Percentiles rank a stretch among this genome's conserved stretches.
Evolutionary conservation across 2,888 invertebrate species (phyloP).

Genomic region (Tachina lurida): DNA sequence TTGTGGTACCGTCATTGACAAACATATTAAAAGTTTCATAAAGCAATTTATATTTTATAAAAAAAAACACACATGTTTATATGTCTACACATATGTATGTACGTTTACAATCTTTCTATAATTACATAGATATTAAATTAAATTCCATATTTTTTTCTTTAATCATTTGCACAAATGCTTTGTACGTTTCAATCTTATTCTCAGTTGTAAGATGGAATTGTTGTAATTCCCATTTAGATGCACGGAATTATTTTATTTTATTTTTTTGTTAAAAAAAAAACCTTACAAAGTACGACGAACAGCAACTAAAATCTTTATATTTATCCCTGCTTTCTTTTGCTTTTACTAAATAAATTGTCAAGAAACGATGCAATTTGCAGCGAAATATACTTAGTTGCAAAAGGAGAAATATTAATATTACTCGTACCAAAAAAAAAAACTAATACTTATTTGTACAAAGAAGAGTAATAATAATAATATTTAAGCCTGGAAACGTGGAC

Average conservation of each 20-base stretch:
- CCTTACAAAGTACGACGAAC: constrained; percentile 20
- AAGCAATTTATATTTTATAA: background rate
- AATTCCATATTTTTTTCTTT: constrained; percentile 20
- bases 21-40: background rate
- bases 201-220: constrained; percentile 40
- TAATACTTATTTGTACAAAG: constrained; percentile 3
- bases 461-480: constrained; percentile 24
- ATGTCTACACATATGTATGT: background rate
- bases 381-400: background rate
- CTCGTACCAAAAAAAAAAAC: background rate
- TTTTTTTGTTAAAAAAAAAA: background rate
- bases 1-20: background rate
- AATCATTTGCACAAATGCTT: constrained; percentile 7
- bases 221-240: constrained; percentile 70
- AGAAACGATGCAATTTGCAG: constrained; percentile 12
- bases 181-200: constrained; percentile 1
- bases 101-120: background rate
- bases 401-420: background rate
- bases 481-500: constrained; percentile 22
- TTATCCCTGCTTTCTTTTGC: constrained; percentile 1
- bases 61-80: background rate
- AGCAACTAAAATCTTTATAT: background rate
- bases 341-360: background rate
- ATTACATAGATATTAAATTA: constrained; percentile 15
- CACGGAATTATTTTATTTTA: constrained; percentile 41